These are phyloP conservation scores for Epistrophella euchroma DNA, from an alignment of 2,888 invertebrate species.

Conservation along the genomic window DNA sequence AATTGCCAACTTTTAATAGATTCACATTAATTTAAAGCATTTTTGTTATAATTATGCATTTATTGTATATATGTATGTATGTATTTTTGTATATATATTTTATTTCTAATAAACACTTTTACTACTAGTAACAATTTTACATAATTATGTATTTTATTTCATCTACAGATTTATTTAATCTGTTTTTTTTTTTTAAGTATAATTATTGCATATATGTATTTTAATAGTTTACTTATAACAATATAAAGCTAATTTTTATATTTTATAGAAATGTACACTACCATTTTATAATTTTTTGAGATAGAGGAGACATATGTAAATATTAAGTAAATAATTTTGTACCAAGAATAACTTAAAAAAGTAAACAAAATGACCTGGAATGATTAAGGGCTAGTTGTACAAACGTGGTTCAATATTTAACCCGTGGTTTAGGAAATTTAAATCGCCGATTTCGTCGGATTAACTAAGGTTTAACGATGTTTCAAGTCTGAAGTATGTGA, in stretches of 20 bases:
- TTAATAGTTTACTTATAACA: conserved; percentile 4
- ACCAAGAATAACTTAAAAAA: no score
- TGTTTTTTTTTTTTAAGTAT: neutral
- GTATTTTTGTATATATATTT: conserved; percentile 3
- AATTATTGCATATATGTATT: conserved; percentile 22
- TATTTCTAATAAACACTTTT: conserved; percentile 54
- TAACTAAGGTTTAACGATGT: no score
- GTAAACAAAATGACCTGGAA: no score
- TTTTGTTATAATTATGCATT: conserved; percentile 3
- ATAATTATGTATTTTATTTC: neutral
- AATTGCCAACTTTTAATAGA: conserved; percentile 55
- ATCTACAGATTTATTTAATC: conserved; percentile 7
- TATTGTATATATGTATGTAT: conserved; percentile 3
- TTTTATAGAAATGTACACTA: conserved; percentile 39
- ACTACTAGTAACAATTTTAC: conserved; percentile 50
- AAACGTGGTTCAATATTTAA: no score
- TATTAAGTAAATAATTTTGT: neutral
- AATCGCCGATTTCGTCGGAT: no score
- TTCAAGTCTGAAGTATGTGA: no score
- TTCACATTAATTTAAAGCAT: conserved; percentile 46
- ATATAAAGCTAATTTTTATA: conserved; percentile 58
- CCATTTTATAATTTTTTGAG: conserved; percentile 10
- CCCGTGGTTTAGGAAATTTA: no score
- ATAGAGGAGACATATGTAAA: neutral
- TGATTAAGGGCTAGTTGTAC: no score